These are phyloP conservation scores for Beris chalybata DNA, from an alignment of 2,888 invertebrate genomes.

Conservation along the genomic window DNA sequence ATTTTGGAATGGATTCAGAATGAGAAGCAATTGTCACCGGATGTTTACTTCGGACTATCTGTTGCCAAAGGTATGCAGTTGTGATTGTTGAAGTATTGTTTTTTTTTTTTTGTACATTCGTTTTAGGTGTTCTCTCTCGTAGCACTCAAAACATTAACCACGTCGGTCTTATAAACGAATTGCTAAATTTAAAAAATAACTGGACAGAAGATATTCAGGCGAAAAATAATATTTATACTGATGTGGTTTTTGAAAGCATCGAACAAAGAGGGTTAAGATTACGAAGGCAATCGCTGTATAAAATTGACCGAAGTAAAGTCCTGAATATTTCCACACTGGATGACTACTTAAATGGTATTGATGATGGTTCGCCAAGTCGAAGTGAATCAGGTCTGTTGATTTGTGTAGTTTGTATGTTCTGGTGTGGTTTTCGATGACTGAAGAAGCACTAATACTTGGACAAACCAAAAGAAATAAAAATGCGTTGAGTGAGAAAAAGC, in stretches of 20 bases:
- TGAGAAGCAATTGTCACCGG: not conserved
- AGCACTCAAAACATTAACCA: not conserved
- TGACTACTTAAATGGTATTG: conserved; percentile 9
- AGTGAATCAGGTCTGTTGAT: conserved; percentile 1
- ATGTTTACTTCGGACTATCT: conserved; percentile 11
- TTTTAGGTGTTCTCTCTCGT: not conserved
- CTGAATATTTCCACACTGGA: not conserved
- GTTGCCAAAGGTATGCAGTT: conserved; percentile 9
- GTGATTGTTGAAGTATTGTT: not conserved
- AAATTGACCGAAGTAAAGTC: not conserved
- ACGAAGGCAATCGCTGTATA: not conserved
- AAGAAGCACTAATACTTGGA: no score
- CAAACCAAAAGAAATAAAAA: no score
- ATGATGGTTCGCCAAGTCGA: conserved; percentile 15
- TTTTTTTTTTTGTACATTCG: not conserved
- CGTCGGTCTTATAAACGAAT: not conserved
- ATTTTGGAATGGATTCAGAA: not conserved
- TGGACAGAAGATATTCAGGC: no score
- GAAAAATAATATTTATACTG: not conserved
- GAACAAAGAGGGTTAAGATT: not conserved
- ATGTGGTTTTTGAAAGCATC: not conserved
- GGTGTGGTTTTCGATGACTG: no score
- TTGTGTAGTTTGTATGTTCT: no score
- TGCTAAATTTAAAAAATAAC: no score
- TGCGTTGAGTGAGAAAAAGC: no score